Evolutionary conservation across 2,888 invertebrate genomes (phyloP), one percentile per base, ranked within the genome.

Genomic region (Apotomis turbidana): DNA sequence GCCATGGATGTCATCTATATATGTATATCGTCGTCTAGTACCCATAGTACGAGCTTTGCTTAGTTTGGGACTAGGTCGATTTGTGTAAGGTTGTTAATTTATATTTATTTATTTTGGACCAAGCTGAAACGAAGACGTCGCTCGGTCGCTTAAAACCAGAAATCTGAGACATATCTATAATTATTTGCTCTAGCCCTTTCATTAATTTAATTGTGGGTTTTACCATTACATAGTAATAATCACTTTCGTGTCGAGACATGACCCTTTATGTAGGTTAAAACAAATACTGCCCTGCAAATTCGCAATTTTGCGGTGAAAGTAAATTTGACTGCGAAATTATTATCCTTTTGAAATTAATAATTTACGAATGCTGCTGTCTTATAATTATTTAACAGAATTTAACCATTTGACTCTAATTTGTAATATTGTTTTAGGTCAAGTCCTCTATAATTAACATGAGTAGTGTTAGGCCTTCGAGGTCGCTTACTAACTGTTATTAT

Each of bases 331-430:
- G 13, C 13, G 38, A 44, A 63, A 60, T 55, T 27, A 59, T 66
- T 59, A 15, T 49, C 66, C 60, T 61, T 66, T 55, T 54, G 5
- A 41, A 60, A 67, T 61, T 55, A 51, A 49, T 27, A 55, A 49
- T 46, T 46, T 6, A 27, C 3, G 10, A 61, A 9, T 44, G 15
- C 5, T 44, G 15, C 5, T 36, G 13, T 54, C 10, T 41, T 6
- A 27, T 71, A 75, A 61, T 76, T 73, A 76, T 76, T 74, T 60
- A 41, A 52, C 52, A 67, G 38, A n/a, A n/a, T 70, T 72, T 74
- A 67, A 3, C 49, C 9, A 3, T 10, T 8, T 0, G 49, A 3
- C 49, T 3, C 10, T 9, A 49, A 3, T 9, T 10, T 9, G 6
- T 0, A 70, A 73, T 62, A 52, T 71, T 71, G 51, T 71, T 72